Evolutionary conservation across 2,797 vertebrate genomes (phyloP).

Genomic region (Lagorchestes hirsutus): DNA sequence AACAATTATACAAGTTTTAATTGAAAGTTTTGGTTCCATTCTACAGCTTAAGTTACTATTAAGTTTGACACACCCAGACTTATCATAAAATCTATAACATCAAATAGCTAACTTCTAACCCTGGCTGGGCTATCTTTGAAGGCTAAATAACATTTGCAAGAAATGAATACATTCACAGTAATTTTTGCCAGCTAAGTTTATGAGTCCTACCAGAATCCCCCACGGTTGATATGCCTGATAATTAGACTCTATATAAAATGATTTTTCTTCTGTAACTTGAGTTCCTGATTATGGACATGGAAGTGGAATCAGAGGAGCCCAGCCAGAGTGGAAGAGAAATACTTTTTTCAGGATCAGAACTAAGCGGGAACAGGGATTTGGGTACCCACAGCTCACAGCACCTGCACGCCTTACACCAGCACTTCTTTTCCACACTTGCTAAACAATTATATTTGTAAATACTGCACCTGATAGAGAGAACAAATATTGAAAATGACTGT

Average conservation of each 20-base stretch:
- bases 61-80: background rate
- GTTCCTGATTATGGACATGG: background rate
- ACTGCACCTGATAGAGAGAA: background rate
- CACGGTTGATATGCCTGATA: background rate
- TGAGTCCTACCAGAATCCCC: background rate
- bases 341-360: background rate
- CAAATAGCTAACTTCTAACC: background rate
- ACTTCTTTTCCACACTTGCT: background rate
- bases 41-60: background rate
- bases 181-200: background rate
- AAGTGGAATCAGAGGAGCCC: background rate
- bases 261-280: background rate
- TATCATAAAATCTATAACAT: background rate
- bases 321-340: background rate
- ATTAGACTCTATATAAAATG: background rate
- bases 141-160: background rate
- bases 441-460: background rate
- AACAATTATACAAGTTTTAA: background rate
- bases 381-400: background rate
- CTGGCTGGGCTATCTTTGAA: background rate
- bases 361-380: background rate
- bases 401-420: background rate
- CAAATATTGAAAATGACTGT: background rate
- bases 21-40: background rate
- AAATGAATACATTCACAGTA: background rate